Evolutionary conservation across 2,797 vertebrate species (phyloP), one percentile per base, ranked within the genome.

Genomic region (Neosilurus hyrtlii): DNA sequence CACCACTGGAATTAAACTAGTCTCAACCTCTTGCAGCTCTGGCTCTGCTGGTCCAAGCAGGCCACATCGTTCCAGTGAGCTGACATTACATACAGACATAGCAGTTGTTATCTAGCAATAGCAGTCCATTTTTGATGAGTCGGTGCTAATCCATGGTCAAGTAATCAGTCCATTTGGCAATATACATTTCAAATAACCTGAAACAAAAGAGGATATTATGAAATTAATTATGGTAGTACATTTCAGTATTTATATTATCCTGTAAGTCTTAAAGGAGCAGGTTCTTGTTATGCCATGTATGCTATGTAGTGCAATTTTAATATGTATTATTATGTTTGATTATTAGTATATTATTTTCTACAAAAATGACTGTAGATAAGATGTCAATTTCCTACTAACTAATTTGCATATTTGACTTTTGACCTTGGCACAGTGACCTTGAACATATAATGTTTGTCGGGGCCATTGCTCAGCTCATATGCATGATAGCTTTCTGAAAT

Each of bases 81-180:
- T 94, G 82, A 91, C 90, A 75, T 95, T 97, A 85, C 93, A 95
- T 87, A 92, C 88, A 83, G 93, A 93, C 86, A 89, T 92, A 4
- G 85, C 85, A 85, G 86, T 84, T n/a, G 62, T 71, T 67, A 83
- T 82, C 67, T 67, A 6, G 26, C 35, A 54, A 79, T 37, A 82
- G 90, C 72, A 92, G 86, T 86, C 79, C 83, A 82, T 70, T 56
- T 61, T 71, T 85, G 80, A 61, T 26, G 68, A 74, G 10, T 52
- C 82, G 86, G 86, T 63, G 72, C 52, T 63, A 72, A 80, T 86
- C 86, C 75, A 54, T 67, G 72, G 37, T 84, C 67, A 49, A 71
- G 54, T 78, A 37, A 65, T 59, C 52, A 62, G 75, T 51, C 61
- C 80, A 37, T 56, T 86, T 67, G 49, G 83, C 80, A 54, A 66